phyloP scores from a whole-genome alignment of 2,797 vertebrate genomes.

The Cyprinella venusta region DNA sequence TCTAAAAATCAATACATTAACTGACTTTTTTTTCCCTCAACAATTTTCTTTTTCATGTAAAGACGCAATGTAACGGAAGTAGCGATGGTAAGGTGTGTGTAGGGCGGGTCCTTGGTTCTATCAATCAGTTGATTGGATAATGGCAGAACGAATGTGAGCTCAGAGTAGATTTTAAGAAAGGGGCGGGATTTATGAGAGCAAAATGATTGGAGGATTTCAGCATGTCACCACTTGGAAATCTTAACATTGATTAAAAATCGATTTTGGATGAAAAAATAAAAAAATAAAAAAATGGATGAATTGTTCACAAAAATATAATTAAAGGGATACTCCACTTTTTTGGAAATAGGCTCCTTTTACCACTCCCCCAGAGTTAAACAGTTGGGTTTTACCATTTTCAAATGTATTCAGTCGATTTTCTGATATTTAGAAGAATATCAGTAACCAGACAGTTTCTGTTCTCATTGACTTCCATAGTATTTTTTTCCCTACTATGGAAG shows the following conservation, averaged over 20 bases:
- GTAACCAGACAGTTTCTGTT: too few species aligned
- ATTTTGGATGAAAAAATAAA: too few species aligned
- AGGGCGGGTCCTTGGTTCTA: not conserved
- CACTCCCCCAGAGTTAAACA: too few species aligned
- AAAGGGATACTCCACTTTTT: too few species aligned
- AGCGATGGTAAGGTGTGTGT: not conserved
- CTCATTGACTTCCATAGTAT: too few species aligned
- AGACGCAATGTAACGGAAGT: not conserved
- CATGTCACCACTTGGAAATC: not conserved
- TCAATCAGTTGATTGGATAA: not conserved
- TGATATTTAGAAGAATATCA: too few species aligned
- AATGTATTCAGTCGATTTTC: too few species aligned
- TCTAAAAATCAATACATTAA: not conserved
- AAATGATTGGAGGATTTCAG: not conserved
- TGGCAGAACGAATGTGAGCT: not conserved
- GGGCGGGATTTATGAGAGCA: not conserved
- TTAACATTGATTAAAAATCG: not conserved
- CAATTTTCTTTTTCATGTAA: not conserved
- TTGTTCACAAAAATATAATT: too few species aligned
- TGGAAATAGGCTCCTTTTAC: too few species aligned
- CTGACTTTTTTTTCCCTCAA: not conserved
- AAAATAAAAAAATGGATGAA: too few species aligned
- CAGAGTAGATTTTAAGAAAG: not conserved
- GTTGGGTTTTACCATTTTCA: too few species aligned
- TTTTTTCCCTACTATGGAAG: too few species aligned